Percentiles rank a stretch among this genome's conserved stretches.
Evolutionary conservation across 1,140 invertebrate species (phyloP).

Genomic region (Triops cancriformis): DNA sequence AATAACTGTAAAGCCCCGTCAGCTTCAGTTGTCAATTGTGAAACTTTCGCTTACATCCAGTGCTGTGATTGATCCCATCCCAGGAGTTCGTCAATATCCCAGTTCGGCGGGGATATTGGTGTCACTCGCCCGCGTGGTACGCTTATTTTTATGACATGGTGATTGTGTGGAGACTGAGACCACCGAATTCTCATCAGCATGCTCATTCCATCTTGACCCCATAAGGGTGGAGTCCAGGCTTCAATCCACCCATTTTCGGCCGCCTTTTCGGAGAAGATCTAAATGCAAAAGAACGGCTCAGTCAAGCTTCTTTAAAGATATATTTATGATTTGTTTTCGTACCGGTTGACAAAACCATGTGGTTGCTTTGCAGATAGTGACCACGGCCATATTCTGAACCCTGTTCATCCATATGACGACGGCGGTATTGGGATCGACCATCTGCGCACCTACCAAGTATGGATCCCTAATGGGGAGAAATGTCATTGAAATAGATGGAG

Average conservation of each 20-base stretch:
- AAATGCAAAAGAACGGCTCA: slow-evolving; percentile 26
- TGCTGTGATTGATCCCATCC: slow-evolving; percentile 28
- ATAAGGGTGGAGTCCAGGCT: neutral
- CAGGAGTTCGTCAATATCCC: slow-evolving; percentile 52
- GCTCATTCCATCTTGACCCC: neutral
- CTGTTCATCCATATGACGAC: slow-evolving; percentile 58
- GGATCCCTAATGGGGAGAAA: slow-evolving; percentile 39
- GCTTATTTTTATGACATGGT: neutral
- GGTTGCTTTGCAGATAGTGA: slow-evolving; percentile 51
- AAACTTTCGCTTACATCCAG: neutral
- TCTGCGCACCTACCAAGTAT: slow-evolving; percentile 56
- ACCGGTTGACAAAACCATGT: slow-evolving; percentile 31
- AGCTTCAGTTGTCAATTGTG: neutral
- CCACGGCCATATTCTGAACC: slow-evolving; percentile 56
- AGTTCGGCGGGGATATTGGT: slow-evolving; percentile 46
- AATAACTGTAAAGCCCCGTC: slow-evolving; percentile 46
- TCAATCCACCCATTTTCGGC: slow-evolving; percentile 30
- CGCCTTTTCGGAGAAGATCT: slow-evolving; percentile 31
- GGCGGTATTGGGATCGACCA: slow-evolving; percentile 53
- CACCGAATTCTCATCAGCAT: neutral
- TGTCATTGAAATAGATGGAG: neutral
- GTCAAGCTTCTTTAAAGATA: slow-evolving; percentile 21
- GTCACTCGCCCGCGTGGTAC: neutral
- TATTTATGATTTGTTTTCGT: neutral
- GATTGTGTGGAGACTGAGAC: neutral